Evolutionary conservation across 2,888 invertebrate species (phyloP).

Genomic region (Alsophila aescularia): DNA sequence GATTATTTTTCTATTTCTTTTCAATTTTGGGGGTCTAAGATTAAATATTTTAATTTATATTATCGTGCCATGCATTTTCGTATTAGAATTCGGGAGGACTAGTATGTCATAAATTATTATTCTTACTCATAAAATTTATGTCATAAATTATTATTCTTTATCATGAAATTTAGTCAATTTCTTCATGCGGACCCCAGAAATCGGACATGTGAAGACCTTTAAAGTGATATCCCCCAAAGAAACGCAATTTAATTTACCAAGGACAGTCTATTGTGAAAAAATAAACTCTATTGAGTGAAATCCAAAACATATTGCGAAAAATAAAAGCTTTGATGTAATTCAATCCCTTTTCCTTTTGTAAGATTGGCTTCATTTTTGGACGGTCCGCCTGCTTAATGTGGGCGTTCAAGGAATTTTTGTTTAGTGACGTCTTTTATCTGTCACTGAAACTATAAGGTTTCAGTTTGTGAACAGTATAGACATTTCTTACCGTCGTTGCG

Average conservation of each 20-base stretch:
- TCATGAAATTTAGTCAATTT: no score
- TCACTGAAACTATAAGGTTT: background rate
- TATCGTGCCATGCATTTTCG: no score
- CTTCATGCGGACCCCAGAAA: constrained; percentile 34
- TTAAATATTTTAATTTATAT: no score
- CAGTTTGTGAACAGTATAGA: no score
- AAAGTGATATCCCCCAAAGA: constrained; percentile 63
- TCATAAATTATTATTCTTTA: no score
- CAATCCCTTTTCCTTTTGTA: constrained; percentile 54
- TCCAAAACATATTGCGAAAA: constrained; percentile 77
- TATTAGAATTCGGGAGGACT: no score
- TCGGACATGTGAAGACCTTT: constrained; percentile 76
- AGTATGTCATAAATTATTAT: no score
- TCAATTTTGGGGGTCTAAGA: no score
- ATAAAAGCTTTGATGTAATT: constrained; percentile 75
- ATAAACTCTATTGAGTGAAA: constrained; percentile 63
- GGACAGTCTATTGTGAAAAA: constrained; percentile 55
- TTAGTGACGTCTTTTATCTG: background rate
- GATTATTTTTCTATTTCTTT: no score
- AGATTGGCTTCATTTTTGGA: constrained; percentile 62
- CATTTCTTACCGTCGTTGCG: no score
- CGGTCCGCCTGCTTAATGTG: constrained; percentile 43
- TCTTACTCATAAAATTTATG: no score
- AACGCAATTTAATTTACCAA: constrained; percentile 76
- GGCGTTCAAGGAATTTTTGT: constrained; percentile 26